Percentiles rank a stretch among this genome's conserved stretches.
These are phyloP conservation scores for Pachyrhynchus sulphureomaculatus DNA, from an alignment of 1,140 invertebrate genomes.

Conservation along the genomic window DNA sequence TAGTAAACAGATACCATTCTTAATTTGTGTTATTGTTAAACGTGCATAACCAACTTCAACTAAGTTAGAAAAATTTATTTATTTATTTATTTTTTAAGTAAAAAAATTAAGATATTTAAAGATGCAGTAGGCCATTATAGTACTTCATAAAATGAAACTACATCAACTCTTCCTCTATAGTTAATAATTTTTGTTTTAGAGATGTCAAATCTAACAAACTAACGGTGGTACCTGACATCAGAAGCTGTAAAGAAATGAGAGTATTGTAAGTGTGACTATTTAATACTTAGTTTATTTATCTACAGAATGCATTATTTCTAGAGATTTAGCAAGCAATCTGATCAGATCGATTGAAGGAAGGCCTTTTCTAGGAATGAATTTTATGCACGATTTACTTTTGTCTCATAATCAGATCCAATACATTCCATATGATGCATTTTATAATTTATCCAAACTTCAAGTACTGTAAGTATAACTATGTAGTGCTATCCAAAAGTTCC, in stretches of 20 bases:
- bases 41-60: no score
- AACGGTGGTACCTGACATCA: slow-evolving; percentile 68
- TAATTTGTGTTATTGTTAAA: no score
- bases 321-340: slow-evolving; percentile 84
- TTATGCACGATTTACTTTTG: slow-evolving; percentile 83
- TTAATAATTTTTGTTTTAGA: slow-evolving; percentile 68
- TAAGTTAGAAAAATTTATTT: background rate
- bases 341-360: slow-evolving; percentile 70
- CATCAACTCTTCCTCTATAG: no score
- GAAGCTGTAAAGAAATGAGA: slow-evolving; percentile 72
- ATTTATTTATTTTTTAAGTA: no score
- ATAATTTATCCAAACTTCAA: slow-evolving; percentile 76
- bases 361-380: slow-evolving; percentile 68
- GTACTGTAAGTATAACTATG: slow-evolving; percentile 72
- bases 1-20: no score
- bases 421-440: slow-evolving; percentile 77
- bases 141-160: no score
- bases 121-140: no score
- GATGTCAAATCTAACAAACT: slow-evolving; percentile 83
- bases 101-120: no score
- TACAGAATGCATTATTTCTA: slow-evolving; percentile 51
- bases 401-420: slow-evolving; percentile 77
- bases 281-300: slow-evolving; percentile 46
- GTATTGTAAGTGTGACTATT: slow-evolving; percentile 80
- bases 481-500: no score